Percentiles rank a stretch among this genome's conserved stretches.
phyloP scores from a whole-genome alignment of 1,140 invertebrate species.

The Drosophila suzukii region DNA sequence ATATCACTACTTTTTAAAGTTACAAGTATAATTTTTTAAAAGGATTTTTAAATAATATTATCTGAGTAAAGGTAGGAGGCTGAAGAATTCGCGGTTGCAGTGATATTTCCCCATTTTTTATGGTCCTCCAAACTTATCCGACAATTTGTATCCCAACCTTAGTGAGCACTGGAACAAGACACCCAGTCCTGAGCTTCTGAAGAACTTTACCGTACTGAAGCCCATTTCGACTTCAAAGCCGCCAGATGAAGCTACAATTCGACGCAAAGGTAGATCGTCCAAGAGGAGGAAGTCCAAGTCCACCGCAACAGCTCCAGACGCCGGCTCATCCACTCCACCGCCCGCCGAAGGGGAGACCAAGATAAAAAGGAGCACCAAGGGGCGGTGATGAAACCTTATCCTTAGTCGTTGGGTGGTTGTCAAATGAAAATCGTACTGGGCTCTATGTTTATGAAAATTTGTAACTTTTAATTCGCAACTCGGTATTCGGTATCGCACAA shows the following conservation, averaged over 20 bases:
- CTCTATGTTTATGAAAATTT: slow-evolving; percentile 42
- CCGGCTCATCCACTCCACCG: not conserved
- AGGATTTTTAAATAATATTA: too few relatives aligned
- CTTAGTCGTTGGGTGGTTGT: not conserved
- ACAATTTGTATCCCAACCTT: not conserved
- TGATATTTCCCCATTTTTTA: not conserved
- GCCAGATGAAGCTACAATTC: not conserved
- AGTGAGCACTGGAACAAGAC: slow-evolving; percentile 67
- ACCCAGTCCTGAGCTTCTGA: slow-evolving; percentile 37
- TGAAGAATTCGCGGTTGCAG: not conserved
- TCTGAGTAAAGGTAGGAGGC: too few relatives aligned
- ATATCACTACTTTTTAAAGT: too few relatives aligned
- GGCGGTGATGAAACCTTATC: not conserved
- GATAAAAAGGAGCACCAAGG: not conserved
- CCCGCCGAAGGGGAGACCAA: not conserved
- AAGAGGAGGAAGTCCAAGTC: slow-evolving; percentile 11
- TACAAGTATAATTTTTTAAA: too few relatives aligned
- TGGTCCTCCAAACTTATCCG: not conserved
- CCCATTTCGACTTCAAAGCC: slow-evolving; percentile 13
- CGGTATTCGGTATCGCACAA: slow-evolving; percentile 61
- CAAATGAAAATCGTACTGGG: not conserved
- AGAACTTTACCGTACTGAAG: slow-evolving; percentile 55
- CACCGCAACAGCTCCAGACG: not conserved
- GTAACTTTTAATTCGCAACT: slow-evolving; percentile 65
- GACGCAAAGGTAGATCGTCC: not conserved